Conservation (phyloP, 2,888 invertebrate genomes). For the Drosophila austrosaltans region DNA sequence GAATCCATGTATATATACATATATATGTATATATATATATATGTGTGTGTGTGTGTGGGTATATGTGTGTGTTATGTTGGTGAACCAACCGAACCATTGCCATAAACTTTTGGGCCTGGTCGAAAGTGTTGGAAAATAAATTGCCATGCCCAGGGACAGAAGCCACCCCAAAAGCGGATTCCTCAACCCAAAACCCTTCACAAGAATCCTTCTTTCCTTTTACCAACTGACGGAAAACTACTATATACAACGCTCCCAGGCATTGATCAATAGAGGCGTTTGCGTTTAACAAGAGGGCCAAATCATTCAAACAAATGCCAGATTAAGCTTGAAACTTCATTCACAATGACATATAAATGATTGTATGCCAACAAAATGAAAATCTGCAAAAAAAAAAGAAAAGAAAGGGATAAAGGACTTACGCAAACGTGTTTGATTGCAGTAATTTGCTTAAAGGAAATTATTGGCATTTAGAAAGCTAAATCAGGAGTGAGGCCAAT, state of each 20-base stretch:
- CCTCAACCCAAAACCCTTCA: neutral
- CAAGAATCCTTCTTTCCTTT: slow-evolving; percentile 11
- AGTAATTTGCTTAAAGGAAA: slow-evolving; percentile 15
- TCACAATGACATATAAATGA: slow-evolving; percentile 17
- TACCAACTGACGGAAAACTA: slow-evolving; percentile 12
- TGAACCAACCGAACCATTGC: slow-evolving; percentile 55
- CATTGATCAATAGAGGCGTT: slow-evolving; percentile 52
- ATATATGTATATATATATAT: neutral
- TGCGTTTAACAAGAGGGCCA: slow-evolving; percentile 28
- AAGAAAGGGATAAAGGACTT: slow-evolving; percentile 1
- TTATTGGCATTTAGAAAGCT: neutral
- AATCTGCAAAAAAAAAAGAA: neutral
- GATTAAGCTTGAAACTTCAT: slow-evolving; percentile 47
- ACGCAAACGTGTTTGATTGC: slow-evolving; percentile 15
- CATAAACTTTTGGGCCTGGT: slow-evolving; percentile 48
- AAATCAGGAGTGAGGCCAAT: neutral
- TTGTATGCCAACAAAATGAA: neutral
- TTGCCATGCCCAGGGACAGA: slow-evolving; percentile 58
- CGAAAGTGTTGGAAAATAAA: slow-evolving; percentile 72
- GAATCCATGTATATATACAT: neutral
- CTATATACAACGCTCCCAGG: slow-evolving; percentile 7
- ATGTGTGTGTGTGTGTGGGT: neutral
- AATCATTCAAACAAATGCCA: slow-evolving; percentile 50
- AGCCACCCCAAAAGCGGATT: neutral
- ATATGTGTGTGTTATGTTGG: slow-evolving; percentile 6